Conservation (phyloP, 2,888 invertebrate genomes). For the Phasia obesa region DNA sequence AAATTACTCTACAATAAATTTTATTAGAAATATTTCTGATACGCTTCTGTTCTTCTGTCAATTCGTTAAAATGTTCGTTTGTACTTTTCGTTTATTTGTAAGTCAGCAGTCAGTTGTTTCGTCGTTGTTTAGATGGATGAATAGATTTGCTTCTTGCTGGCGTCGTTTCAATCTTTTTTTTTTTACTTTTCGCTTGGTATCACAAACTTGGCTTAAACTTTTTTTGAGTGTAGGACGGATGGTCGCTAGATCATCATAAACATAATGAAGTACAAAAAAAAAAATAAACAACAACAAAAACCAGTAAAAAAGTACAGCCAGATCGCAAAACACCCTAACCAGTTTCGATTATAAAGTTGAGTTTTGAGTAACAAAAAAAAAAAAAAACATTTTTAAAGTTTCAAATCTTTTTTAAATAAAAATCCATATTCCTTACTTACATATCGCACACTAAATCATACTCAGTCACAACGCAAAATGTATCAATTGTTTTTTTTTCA, state of each 20-base stretch:
- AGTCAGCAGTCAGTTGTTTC: slow-evolving; percentile 33
- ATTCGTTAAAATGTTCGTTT: slow-evolving; percentile 23
- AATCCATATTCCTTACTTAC: too few relatives aligned
- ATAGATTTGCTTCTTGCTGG: slow-evolving; percentile 62
- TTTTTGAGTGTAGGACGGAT: slow-evolving; percentile 55
- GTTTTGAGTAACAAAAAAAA: too few relatives aligned
- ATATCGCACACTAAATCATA: too few relatives aligned
- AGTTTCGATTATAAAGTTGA: too few relatives aligned
- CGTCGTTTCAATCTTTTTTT: slow-evolving; percentile 29
- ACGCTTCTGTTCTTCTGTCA: slow-evolving; percentile 3
- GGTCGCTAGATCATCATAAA: slow-evolving; percentile 59
- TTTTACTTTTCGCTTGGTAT: slow-evolving; percentile 38
- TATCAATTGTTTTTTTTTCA: too few relatives aligned
- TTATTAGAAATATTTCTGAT: neutral
- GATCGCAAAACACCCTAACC: neutral
- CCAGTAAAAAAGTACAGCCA: neutral
- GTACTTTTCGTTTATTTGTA: slow-evolving; percentile 7
- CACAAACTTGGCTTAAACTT: slow-evolving; percentile 66
- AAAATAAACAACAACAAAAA: neutral
- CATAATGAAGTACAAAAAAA: neutral
- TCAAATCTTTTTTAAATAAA: too few relatives aligned
- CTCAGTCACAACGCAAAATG: too few relatives aligned
- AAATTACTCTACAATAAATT: too few relatives aligned
- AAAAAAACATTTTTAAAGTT: too few relatives aligned
- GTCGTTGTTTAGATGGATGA: slow-evolving; percentile 51